Conservation (phyloP, 2,888 invertebrate genomes). For the Dione vanillae region DNA sequence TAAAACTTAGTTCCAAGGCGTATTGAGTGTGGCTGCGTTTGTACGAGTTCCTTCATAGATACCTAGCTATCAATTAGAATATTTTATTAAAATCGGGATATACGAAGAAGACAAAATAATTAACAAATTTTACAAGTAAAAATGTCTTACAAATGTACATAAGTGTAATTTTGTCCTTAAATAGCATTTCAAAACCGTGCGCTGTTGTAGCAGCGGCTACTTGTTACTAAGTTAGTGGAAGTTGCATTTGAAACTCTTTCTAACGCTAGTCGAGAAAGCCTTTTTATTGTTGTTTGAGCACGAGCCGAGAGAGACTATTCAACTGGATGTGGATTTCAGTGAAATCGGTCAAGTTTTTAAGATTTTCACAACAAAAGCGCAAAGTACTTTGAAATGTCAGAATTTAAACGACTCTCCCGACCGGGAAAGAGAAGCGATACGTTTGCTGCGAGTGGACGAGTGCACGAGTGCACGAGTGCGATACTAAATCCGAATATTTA, state of each 20-base stretch:
- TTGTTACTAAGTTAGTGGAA: background rate
- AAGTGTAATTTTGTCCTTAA: background rate
- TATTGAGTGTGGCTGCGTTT: background rate
- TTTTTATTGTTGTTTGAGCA: conserved; percentile 21
- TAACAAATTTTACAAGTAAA: too few relatives aligned
- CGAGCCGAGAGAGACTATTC: conserved; percentile 21
- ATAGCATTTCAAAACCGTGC: background rate
- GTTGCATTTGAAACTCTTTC: conserved; percentile 30
- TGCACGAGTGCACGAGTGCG: too few relatives aligned
- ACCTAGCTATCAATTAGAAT: too few relatives aligned
- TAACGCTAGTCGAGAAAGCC: conserved; percentile 34
- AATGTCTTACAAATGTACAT: too few relatives aligned
- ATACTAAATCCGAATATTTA: background rate
- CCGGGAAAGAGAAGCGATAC: background rate
- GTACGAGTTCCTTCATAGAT: too few relatives aligned
- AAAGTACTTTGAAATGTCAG: conserved; percentile 13
- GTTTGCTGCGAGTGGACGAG: background rate
- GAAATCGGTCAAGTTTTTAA: conserved; percentile 38
- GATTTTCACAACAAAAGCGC: conserved; percentile 25
- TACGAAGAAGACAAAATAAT: too few relatives aligned
- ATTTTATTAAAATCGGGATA: too few relatives aligned
- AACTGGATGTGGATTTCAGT: conserved; percentile 22
- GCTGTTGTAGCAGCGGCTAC: background rate
- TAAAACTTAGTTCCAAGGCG: background rate
- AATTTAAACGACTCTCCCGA: conserved; percentile 2